A percentile compares a stretch with the other conserved stretches of the same genome.
Evolutionary conservation across 2,888 invertebrate species (phyloP).

Genomic region (Stenodema calcarata): DNA sequence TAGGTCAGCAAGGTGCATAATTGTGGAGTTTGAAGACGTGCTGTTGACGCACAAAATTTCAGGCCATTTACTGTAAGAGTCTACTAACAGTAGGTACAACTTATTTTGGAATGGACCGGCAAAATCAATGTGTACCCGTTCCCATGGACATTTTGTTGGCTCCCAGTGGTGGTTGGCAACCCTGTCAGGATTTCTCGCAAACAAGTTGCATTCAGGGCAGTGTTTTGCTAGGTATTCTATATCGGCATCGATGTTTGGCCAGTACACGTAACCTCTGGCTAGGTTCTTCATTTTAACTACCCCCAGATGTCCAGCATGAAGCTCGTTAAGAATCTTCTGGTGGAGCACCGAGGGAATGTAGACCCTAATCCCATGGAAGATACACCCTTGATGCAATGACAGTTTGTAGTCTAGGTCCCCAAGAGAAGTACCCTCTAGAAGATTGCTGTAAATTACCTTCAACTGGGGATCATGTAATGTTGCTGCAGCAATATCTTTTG

Average conservation of each 20-base stretch:
- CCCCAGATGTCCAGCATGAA: not conserved
- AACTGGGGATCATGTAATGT: not conserved
- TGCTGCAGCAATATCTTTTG: not conserved
- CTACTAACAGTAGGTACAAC: not conserved
- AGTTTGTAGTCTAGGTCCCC: not conserved
- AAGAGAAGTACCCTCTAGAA: not conserved
- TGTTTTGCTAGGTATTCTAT: not conserved
- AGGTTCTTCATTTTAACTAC: not conserved
- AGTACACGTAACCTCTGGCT: not conserved
- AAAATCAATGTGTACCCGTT: slow-evolving; percentile 25
- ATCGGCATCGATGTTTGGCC: slow-evolving; percentile 19
- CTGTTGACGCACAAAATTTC: not conserved
- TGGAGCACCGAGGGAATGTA: not conserved
- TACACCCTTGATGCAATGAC: not conserved
- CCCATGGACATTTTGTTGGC: not conserved
- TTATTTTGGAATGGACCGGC: not conserved
- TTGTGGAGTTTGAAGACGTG: not conserved
- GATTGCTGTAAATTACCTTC: not conserved
- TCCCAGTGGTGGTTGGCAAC: not conserved
- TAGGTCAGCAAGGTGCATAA: not conserved
- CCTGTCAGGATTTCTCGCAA: not conserved
- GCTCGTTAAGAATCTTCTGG: not conserved
- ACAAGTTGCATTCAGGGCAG: not conserved
- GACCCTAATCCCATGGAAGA: not conserved
- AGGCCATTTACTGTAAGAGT: slow-evolving; percentile 21